A percentile compares a stretch with the other conserved stretches of the same genome.
These are phyloP conservation scores for Cossypha niveicapilla DNA, from an alignment of 2,797 vertebrate genomes.

Conservation along the genomic window DNA sequence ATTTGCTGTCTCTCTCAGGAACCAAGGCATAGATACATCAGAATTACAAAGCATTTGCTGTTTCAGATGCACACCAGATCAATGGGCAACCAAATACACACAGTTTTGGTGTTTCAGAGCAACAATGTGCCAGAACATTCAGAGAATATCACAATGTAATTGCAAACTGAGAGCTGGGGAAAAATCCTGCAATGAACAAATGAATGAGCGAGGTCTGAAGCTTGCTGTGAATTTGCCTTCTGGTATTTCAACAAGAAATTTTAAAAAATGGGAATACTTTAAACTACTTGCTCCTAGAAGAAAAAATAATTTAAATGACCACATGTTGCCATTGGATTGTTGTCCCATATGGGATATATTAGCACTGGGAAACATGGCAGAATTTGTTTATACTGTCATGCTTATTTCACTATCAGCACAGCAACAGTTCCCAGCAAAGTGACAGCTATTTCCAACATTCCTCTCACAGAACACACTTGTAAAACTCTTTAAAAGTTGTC, in stretches of 20 bases:
- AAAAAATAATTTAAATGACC: not conserved
- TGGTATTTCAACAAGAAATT: not conserved
- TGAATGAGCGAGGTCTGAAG: not conserved
- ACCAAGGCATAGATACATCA: not conserved
- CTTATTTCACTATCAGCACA: not conserved
- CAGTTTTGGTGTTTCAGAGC: not conserved
- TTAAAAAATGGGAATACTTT: not conserved
- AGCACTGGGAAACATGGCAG: not conserved
- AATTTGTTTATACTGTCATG: not conserved
- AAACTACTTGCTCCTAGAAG: not conserved
- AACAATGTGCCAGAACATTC: rapidly evolving
- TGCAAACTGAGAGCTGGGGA: not conserved
- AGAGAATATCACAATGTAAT: not conserved
- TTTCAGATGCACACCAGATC: not conserved
- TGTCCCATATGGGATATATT: not conserved
- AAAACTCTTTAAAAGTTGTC: not conserved
- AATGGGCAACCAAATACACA: not conserved
- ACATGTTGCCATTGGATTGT: not conserved
- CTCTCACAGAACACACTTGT: not conserved
- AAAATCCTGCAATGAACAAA: not conserved
- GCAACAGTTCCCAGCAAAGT: not conserved
- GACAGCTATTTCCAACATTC: not conserved
- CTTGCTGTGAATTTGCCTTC: not conserved
- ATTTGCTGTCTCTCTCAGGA: not conserved
- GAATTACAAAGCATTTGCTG: not conserved